A percentile compares a stretch with the other conserved stretches of the same genome.
Evolutionary conservation across 2,888 invertebrate species (phyloP).

Genomic region (Torymus auratus): DNA sequence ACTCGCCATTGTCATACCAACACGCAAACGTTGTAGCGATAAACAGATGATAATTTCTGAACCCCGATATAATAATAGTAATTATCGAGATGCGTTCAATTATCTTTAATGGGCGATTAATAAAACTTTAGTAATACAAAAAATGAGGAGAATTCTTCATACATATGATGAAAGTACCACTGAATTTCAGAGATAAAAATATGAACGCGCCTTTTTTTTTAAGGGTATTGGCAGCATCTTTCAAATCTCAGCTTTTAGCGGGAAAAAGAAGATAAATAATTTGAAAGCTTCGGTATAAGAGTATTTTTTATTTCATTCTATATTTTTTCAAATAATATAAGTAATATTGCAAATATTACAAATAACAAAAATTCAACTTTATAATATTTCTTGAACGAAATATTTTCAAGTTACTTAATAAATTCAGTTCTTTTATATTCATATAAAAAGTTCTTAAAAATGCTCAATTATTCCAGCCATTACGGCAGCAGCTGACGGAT

Average conservation of each 20-base stretch:
- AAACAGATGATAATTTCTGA: too few species aligned
- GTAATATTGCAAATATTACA: neutral
- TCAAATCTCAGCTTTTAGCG: neutral
- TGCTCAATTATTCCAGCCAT: neutral
- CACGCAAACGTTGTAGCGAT: too few species aligned
- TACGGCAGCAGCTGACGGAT: neutral
- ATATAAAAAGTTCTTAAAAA: neutral
- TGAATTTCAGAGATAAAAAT: neutral
- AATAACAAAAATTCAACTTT: neutral
- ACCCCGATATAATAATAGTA: too few species aligned
- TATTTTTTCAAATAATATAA: too few species aligned
- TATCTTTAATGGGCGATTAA: too few species aligned
- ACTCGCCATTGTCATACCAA: too few species aligned
- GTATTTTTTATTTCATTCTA: too few species aligned
- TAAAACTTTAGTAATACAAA: too few species aligned
- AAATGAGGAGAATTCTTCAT: too few species aligned
- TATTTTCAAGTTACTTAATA: neutral
- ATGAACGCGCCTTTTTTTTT: conserved; percentile 51
- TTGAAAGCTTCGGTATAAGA: too few species aligned
- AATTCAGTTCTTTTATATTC: neutral
- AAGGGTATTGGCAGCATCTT: conserved; percentile 43
- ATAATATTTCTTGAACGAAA: conserved; percentile 8
- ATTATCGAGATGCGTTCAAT: too few species aligned
- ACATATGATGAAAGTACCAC: too few species aligned
- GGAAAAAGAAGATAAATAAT: neutral